Evolutionary conservation across 2,888 invertebrate species (phyloP), one percentile per base, ranked within the genome.

Genomic region (Drosophila maculinotata): DNA sequence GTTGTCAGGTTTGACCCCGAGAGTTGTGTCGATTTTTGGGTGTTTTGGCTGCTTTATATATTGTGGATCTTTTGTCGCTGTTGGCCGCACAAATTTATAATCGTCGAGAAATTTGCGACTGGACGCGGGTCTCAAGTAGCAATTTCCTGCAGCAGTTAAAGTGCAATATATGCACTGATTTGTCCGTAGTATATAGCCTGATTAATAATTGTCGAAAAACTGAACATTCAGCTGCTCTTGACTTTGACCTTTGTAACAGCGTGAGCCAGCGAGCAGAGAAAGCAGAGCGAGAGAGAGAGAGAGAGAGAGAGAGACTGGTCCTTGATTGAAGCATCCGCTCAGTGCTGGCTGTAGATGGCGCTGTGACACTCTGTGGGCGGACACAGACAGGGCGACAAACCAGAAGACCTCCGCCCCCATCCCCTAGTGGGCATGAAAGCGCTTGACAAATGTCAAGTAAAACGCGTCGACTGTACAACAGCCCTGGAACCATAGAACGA

Each of bases 201-300:
- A 68, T 71, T 74, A 69, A 68, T 58, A 73, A 73, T 73, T 62
- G 56, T 57, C 38, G 14, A 47, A 44, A 58, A 39, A 56, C 41
- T 60, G 76, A 63, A 68, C 48, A 65, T 25, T 58, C 49, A 59
- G 48, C 48, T 63, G 79, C 67, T 67, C 76, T 72, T 83, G 83
- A 85, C 86, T 87, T 87, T 87, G 83, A 87, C 79, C 87, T 85
- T 66, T 75, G 68, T 44, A 48, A n/a, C n/a, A n/a, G n/a, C n/a
- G n/a, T n/a, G n/a, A n/a, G n/a, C n/a, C n/a, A 56, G 48, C 20
- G 49, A 1, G 15, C 12, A 44, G 35, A 30, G 17, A 23, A 5
- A 1, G 9, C 6, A 25, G 53, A 5, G 41, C 8, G 39, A 2
- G 6, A 14, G 23, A 2, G 10, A 2, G 8, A 17, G 14, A 10